A percentile compares a stretch with the other conserved stretches of the same genome.
These are phyloP conservation scores for Petrophora chlorosata DNA, from an alignment of 2,888 invertebrate species.

Conservation along the genomic window DNA sequence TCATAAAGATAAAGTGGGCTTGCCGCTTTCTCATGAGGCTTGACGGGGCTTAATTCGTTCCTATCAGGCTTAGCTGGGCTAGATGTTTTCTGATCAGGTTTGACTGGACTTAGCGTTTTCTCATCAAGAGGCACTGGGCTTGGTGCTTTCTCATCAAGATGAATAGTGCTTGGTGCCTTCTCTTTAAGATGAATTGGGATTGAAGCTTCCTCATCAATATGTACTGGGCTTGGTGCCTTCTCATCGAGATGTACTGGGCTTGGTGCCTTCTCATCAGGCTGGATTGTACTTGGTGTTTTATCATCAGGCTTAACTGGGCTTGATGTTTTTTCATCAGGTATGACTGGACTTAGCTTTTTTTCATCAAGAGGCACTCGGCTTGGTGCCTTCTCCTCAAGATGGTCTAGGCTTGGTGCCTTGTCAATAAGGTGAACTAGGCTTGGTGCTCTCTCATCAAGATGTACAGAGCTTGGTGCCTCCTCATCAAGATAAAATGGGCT, in stretches of 20 bases:
- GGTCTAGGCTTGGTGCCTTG: background rate
- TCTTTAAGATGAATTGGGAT: slow-evolving; percentile 19
- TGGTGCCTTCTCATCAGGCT: background rate
- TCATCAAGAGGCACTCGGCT: background rate
- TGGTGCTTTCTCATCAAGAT: too few species aligned
- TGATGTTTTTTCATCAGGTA: background rate
- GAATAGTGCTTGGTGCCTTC: too few species aligned
- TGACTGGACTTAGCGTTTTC: too few species aligned
- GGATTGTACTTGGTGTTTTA: background rate
- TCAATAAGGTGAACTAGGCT: background rate
- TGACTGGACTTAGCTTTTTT: background rate
- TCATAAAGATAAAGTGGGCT: background rate
- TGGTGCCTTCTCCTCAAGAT: background rate
- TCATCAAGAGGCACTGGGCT: too few species aligned
- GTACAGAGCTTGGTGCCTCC: too few species aligned
- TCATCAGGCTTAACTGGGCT: background rate
- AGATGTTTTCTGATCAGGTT: too few species aligned
- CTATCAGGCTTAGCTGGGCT: too few species aligned
- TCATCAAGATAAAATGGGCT: too few species aligned
- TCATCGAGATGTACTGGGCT: background rate
- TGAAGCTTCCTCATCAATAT: background rate
- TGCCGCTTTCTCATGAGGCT: too few species aligned
- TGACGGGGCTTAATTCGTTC: too few species aligned
- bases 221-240: background rate
- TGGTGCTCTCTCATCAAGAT: background rate